These are phyloP conservation scores for Slavum lentiscoides DNA, from an alignment of 2,888 invertebrate species.

Conservation along the genomic window DNA sequence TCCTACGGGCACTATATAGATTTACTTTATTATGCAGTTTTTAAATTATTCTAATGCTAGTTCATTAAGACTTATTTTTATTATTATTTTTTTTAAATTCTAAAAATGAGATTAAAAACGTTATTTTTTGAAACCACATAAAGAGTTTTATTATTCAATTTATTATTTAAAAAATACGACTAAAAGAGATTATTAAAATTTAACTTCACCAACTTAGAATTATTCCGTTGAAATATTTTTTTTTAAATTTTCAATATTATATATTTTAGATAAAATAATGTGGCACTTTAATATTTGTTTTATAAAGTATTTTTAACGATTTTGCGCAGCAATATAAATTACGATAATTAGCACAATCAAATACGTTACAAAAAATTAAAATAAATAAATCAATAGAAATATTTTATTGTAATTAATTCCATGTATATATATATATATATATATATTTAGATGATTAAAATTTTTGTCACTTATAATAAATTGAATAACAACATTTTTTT, in stretches of 20 bases:
- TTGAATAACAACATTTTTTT: too few relatives aligned
- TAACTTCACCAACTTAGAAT: too few relatives aligned
- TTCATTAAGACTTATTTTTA: slow-evolving; percentile 3
- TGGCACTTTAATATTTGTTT: neutral
- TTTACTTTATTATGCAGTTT: slow-evolving; percentile 31
- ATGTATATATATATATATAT: too few relatives aligned
- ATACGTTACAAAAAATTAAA: neutral
- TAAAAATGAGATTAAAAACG: neutral
- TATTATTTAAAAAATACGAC: neutral
- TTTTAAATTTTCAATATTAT: too few relatives aligned
- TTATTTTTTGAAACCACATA: neutral
- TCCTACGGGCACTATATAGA: slow-evolving; percentile 6
- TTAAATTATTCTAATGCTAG: slow-evolving; percentile 23
- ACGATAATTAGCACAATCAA: neutral
- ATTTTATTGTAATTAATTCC: too few relatives aligned
- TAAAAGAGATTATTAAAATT: neutral
- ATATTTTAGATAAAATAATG: too few relatives aligned
- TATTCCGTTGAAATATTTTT: neutral
- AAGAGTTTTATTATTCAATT: neutral
- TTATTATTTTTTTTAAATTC: neutral
- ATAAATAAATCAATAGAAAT: neutral
- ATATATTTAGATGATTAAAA: too few relatives aligned
- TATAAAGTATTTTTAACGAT: neutral
- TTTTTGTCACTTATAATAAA: too few relatives aligned
- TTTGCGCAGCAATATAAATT: neutral